A percentile compares a stretch with the other conserved stretches of the same genome.
Evolutionary conservation across 2,113 vertebrate species (phyloP).

Genomic region (Charadrius vociferus): DNA sequence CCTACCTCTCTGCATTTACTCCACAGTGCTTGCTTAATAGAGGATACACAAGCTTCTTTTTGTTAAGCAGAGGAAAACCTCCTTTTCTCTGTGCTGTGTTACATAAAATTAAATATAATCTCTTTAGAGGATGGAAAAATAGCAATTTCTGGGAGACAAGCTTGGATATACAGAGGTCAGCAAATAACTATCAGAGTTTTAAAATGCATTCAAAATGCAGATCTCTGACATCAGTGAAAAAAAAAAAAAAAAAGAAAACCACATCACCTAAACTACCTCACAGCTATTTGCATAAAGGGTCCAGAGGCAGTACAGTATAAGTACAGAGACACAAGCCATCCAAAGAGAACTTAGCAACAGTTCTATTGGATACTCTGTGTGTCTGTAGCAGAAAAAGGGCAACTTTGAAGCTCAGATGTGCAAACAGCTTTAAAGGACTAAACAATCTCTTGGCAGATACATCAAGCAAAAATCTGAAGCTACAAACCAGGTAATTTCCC

Average conservation of each 20-base stretch:
- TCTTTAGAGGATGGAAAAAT: background rate
- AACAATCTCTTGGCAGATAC: background rate
- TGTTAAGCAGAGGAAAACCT: background rate
- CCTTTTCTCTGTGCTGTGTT: background rate
- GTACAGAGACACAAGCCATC: conserved; percentile 1
- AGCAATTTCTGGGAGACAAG: background rate
- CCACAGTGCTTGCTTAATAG: background rate
- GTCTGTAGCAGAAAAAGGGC: conserved; percentile 15
- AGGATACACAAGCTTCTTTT: background rate
- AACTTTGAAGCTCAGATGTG: conserved; percentile 10
- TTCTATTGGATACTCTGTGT: background rate
- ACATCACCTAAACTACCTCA: conserved; percentile 73
- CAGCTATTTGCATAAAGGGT: conserved; percentile 73
- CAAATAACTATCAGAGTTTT: background rate
- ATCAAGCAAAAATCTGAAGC: conserved; percentile 38
- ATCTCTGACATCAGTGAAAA: conserved; percentile 74
- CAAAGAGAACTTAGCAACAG: conserved; percentile 17
- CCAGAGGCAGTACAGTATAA: conserved; percentile 66
- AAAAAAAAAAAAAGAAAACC: background rate
- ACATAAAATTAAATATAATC: background rate
- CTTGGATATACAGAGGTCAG: background rate
- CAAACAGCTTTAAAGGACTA: conserved; percentile 27
- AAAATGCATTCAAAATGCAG: conserved; percentile 36
- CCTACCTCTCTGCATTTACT: background rate
- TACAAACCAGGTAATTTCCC: conserved; percentile 58